Conservation (phyloP, 2,888 invertebrate species). For the Pardosa pseudoannulata region DNA sequence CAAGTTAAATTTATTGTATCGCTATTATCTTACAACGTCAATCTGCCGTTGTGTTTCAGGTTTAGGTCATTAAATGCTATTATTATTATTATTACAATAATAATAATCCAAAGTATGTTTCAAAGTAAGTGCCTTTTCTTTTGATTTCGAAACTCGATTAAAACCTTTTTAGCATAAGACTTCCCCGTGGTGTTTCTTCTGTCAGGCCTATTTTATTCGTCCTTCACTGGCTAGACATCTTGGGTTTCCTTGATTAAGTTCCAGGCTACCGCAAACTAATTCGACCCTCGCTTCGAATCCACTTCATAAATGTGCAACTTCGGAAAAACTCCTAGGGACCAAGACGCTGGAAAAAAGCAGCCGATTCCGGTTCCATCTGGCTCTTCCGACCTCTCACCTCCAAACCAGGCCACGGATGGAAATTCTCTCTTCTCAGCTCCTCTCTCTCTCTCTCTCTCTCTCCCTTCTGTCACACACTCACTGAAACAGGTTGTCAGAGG, state of each 20-base stretch:
- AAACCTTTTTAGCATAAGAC: no score
- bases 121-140: no score
- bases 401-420: conserved; percentile 61
- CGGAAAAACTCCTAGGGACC: conserved; percentile 42
- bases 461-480: no score
- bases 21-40: no score
- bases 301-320: not conserved
- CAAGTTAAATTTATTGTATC: no score
- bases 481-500: not conserved
- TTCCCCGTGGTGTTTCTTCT: not conserved
- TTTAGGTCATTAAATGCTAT: no score
- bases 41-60: no score
- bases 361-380: conserved; percentile 39
- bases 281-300: not conserved
- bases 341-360: conserved; percentile 32
- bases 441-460: no score
- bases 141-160: no score
- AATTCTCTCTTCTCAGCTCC: not conserved
- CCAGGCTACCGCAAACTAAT: not conserved
- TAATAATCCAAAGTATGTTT: no score
- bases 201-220: not conserved
- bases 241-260: no score
- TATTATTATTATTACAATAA: no score
- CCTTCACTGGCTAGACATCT: not conserved
- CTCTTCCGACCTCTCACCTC: conserved; percentile 54